Conservation (phyloP, 2,888 invertebrate species). For the Drosophila falleni region DNA sequence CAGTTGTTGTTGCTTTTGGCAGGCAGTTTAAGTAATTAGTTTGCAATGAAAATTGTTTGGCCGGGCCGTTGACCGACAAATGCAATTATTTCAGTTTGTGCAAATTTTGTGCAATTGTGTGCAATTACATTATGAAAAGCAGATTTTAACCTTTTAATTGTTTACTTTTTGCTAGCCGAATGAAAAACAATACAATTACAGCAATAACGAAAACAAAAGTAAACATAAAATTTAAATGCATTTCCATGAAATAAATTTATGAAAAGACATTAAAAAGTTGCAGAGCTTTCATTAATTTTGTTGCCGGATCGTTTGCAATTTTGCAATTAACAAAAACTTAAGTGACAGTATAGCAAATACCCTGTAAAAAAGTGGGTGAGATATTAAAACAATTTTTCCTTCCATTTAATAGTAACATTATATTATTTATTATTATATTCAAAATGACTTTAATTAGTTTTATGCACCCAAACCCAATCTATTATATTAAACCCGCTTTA, state of each 20-base stretch:
- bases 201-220: constrained; percentile 1
- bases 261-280: constrained; percentile 14
- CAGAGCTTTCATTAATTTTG: constrained; percentile 18
- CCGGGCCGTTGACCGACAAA: constrained; percentile 42
- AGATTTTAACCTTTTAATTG: constrained; percentile 55
- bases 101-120: constrained; percentile 56
- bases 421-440: not conserved
- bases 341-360: not conserved
- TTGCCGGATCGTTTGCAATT: constrained; percentile 4
- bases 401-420: not conserved
- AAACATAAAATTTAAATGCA: constrained; percentile 22
- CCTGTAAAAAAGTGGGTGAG: not conserved
- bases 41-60: constrained; percentile 59
- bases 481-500: not conserved
- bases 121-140: constrained; percentile 66
- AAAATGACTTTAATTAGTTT: not conserved
- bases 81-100: constrained; percentile 67
- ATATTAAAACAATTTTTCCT: not conserved
- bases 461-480: not conserved
- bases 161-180: constrained; percentile 14
- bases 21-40: constrained; percentile 69
- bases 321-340: not conserved
- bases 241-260: constrained; percentile 22
- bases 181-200: constrained; percentile 15
- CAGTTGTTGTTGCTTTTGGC: constrained; percentile 8